Base-by-base conservation (phyloP, 2,888 invertebrate species). In the Charanyca ferruginea region DNA sequence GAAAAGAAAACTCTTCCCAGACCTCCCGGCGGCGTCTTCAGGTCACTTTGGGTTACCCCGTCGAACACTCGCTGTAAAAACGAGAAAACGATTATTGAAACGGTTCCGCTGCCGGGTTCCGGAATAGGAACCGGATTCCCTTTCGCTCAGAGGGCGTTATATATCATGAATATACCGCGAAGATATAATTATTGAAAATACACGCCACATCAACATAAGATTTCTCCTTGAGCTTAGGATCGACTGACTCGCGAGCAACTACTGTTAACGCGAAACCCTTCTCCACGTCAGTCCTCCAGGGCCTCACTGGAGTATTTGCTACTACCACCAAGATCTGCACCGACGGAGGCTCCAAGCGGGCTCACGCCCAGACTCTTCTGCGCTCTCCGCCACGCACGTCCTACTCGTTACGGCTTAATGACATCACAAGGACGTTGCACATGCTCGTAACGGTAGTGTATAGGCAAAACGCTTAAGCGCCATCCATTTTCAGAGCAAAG, bases 241-340 rank as follows among this genome's bases (percentile, higher is more conserved):
- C 95, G 95, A 95, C 95, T 96, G 88, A 96, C 95, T 94, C 94
- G 92, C 93, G 95, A 93, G 91, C 96, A 96, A 96, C 93, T 90
- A 93, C 96, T 96, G 96, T 89, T 90, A 79, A 83, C 89, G 83
- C 85, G 86, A 87, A 88, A 87, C 96, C 95, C 95, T 96, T 96
- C 95, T 86, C 94, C 96, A 96, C 96, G 89, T 96, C 95, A 96
- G 95, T 95, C 95, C 94, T 96, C 95, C 93, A 96, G 94, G 94
- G 88, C 89, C 96, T 96, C 96, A 93, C 96, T 96, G 93, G 96
- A 96, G 96, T 97, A 96, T 96, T 97, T 97, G 96, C 96, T 96
- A 96, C 96, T 96, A 96, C 96, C 96, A 97, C 96, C 96, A 96
- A 97, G 96, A 96, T 97, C 94, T 94, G 95, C 93, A 91, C 95